Conservation (phyloP, 1,140 invertebrate genomes). For the Pseudomyrmex flavicornis region DNA sequence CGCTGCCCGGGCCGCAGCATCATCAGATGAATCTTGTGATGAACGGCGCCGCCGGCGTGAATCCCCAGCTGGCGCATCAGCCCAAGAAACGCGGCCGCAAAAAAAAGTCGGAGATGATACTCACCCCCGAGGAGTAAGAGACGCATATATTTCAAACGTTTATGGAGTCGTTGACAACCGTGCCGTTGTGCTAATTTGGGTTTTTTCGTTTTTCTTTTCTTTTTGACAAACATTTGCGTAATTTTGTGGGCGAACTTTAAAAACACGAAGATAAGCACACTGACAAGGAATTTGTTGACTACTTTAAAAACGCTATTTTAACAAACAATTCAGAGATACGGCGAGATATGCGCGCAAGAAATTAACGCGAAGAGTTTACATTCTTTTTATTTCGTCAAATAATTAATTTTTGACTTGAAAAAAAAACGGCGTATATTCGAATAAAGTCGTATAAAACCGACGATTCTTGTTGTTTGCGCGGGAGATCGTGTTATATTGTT, state of each 20-base stretch:
- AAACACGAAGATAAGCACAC: too few relatives aligned
- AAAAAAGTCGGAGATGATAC: constrained; percentile 88
- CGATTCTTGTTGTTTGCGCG: background rate
- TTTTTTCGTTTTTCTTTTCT: too few relatives aligned
- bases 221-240: too few relatives aligned
- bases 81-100: constrained; percentile 93
- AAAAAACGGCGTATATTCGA: background rate
- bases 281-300: too few relatives aligned
- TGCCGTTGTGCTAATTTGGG: too few relatives aligned
- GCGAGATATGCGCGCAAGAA: too few relatives aligned
- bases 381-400: background rate
- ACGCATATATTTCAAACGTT: background rate
- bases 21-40: constrained; percentile 82
- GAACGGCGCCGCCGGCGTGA: constrained; percentile 83
- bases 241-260: too few relatives aligned
- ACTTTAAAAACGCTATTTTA: too few relatives aligned
- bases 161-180: too few relatives aligned
- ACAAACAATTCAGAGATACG: too few relatives aligned
- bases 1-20: constrained; percentile 76
- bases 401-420: background rate
- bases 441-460: background rate
- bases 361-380: too few relatives aligned
- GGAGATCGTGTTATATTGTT: constrained; percentile 4
- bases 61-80: constrained; percentile 87
- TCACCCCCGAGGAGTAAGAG: constrained; percentile 86